phyloP scores from a whole-genome alignment of 2,888 invertebrate genomes.

The Listrodromus nycthemerus region DNA sequence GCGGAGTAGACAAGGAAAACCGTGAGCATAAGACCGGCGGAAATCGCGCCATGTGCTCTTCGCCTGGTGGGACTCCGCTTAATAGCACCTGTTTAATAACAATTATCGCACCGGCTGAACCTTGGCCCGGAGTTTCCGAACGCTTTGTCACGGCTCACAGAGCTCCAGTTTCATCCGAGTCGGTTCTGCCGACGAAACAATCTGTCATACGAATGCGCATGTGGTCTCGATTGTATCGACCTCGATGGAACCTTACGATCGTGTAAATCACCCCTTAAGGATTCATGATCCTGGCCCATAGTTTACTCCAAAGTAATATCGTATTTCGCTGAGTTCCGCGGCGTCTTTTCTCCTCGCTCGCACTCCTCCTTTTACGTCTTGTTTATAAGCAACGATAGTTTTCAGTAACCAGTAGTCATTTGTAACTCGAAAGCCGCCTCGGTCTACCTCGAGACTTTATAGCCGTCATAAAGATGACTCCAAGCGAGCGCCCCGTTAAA shows the following conservation, averaged over 20 bases:
- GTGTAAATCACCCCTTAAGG: no score
- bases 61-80: conserved; percentile 32
- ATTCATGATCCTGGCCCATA: no score
- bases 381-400: conserved; percentile 75
- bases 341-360: conserved; percentile 26
- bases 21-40: conserved; percentile 37
- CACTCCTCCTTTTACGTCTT: conserved; percentile 24
- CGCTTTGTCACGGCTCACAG: conserved; percentile 75
- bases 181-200: conserved; percentile 24
- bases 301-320: not conserved
- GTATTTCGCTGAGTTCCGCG: not conserved
- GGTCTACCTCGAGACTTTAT: conserved; percentile 75
- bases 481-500: conserved; percentile 51
- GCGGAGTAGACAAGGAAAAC: not conserved
- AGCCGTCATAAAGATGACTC: conserved; percentile 79
- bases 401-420: conserved; percentile 77
- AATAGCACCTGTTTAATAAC: conserved; percentile 75
- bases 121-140: conserved; percentile 38
- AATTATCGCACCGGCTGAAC: conserved; percentile 74
- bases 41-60: not conserved
- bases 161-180: conserved; percentile 74
- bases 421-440: conserved; percentile 76
- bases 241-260: no score
- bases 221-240: no score
- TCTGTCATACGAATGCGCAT: not conserved